Conservation (phyloP, 2,888 invertebrate genomes). For the Ectropis crepuscularia region DNA sequence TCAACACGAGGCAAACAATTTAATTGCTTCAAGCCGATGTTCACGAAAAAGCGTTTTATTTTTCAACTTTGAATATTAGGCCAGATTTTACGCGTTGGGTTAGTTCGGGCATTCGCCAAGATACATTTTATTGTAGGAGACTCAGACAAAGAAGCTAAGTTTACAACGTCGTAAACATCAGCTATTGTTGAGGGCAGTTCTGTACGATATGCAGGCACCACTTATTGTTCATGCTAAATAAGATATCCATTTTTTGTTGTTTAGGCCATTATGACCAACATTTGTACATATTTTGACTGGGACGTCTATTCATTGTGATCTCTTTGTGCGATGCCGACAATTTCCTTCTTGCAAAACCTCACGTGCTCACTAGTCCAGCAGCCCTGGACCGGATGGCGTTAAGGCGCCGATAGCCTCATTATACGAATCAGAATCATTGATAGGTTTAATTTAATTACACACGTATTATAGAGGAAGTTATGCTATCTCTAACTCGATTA, state of each 20-base stretch:
- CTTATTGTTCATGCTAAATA: constrained; percentile 81
- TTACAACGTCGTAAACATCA: constrained; percentile 75
- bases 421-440: constrained; percentile 13
- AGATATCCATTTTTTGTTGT: constrained; percentile 81
- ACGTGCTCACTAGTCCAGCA: constrained; percentile 59
- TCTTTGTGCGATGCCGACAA: constrained; percentile 68
- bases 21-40: constrained; percentile 25
- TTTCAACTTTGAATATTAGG: constrained; percentile 21
- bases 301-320: constrained; percentile 58
- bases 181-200: constrained; percentile 71
- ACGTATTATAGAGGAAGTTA: constrained; percentile 29
- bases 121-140: constrained; percentile 69
- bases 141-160: constrained; percentile 74
- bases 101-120: constrained; percentile 46
- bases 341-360: constrained; percentile 66
- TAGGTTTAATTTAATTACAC: constrained; percentile 22
- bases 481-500: constrained; percentile 19
- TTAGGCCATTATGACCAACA: constrained; percentile 71
- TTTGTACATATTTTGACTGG: constrained; percentile 83
- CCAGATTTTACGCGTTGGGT: constrained; percentile 30
- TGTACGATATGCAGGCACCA: constrained; percentile 68
- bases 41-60: constrained; percentile 22
- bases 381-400: constrained; percentile 17
- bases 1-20: constrained; percentile 25
- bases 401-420: constrained; percentile 12